These are phyloP conservation scores for Catocala sponsa DNA, from an alignment of 2,888 invertebrate genomes.

Conservation along the genomic window DNA sequence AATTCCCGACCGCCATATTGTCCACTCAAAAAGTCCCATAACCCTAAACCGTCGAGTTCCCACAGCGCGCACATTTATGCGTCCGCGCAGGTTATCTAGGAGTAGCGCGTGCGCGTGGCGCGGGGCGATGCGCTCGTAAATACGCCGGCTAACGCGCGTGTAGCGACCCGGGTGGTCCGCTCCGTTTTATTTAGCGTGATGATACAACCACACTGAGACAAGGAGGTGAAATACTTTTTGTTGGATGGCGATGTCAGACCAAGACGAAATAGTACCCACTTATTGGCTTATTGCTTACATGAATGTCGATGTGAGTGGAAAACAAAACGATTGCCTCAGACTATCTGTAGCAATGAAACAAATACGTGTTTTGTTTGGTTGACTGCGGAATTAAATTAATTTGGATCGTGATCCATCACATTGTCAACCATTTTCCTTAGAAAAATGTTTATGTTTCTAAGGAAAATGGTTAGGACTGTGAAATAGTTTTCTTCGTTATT, in stretches of 20 bases:
- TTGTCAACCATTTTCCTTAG: too few species aligned
- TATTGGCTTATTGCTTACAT: background rate
- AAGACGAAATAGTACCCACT: constrained; percentile 12
- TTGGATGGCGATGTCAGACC: constrained; percentile 20
- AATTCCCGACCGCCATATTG: background rate
- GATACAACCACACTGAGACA: constrained; percentile 37
- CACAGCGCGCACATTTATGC: constrained; percentile 42
- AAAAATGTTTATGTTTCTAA: too few species aligned
- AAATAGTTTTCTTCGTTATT: too few species aligned
- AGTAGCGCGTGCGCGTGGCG: constrained; percentile 45
- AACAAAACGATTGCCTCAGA: background rate
- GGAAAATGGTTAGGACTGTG: too few species aligned
- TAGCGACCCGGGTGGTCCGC: constrained; percentile 74
- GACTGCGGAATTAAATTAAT: too few species aligned
- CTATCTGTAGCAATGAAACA: too few species aligned
- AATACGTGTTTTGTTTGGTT: too few species aligned
- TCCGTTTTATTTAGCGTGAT: constrained; percentile 58
- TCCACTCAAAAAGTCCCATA: constrained; percentile 10
- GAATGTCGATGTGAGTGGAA: constrained; percentile 3
- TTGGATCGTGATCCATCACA: too few species aligned
- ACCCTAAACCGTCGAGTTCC: constrained; percentile 28
- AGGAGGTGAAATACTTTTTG: constrained; percentile 16
- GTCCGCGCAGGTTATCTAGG: constrained; percentile 57
- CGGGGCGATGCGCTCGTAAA: constrained; percentile 66
- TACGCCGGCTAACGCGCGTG: constrained; percentile 67